These are phyloP conservation scores for Limnephilus lunatus DNA, from an alignment of 2,888 invertebrate species.

Conservation along the genomic window DNA sequence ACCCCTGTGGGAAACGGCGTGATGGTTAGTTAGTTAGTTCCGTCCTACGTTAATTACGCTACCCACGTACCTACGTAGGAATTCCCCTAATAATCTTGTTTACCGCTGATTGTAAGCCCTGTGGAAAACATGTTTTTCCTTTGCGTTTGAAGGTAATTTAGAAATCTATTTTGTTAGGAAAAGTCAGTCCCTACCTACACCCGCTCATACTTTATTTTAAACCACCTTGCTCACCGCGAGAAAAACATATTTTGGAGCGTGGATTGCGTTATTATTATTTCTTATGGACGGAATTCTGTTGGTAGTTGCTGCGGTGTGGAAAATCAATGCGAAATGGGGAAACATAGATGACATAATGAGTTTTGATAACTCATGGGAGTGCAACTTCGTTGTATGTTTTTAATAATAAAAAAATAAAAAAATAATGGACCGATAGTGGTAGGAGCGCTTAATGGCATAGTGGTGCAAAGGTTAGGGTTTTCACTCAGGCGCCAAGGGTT, in stretches of 20 bases:
- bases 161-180: background rate
- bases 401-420: too few relatives aligned
- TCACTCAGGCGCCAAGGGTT: too few relatives aligned
- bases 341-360: background rate
- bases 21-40: too few relatives aligned
- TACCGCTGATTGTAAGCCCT: background rate
- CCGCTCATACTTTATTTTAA: background rate
- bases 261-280: background rate
- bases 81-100: background rate
- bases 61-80: background rate
- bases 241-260: conserved; percentile 8
- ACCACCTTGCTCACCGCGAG: background rate
- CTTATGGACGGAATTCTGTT: background rate
- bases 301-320: background rate
- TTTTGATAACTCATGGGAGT: too few relatives aligned
- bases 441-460: too few relatives aligned
- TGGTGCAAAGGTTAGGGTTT: too few relatives aligned
- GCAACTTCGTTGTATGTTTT: too few relatives aligned
- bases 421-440: too few relatives aligned
- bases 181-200: background rate
- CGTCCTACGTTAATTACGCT: too few relatives aligned
- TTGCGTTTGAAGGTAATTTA: background rate
- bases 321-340: background rate
- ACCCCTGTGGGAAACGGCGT: too few relatives aligned
- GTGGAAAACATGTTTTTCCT: background rate